These are phyloP conservation scores for Cuculus canorus DNA, from an alignment of 2,797 vertebrate species.

Conservation along the genomic window DNA sequence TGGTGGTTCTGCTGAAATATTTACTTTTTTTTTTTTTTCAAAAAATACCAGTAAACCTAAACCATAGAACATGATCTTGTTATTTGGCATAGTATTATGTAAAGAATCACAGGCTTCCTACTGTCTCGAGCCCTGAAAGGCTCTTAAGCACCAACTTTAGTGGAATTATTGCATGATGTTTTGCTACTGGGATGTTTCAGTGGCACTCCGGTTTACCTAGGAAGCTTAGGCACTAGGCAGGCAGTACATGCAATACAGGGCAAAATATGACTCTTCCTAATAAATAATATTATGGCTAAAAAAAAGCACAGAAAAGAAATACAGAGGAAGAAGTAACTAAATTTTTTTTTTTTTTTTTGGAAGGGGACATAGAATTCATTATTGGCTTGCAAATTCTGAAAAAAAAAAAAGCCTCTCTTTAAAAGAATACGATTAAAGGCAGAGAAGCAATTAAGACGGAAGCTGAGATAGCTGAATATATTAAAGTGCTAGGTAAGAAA, in stretches of 20 bases:
- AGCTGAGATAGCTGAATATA: not conserved
- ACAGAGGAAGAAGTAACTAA: not conserved
- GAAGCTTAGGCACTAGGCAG: not conserved
- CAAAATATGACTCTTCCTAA: not conserved
- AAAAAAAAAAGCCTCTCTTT: not conserved
- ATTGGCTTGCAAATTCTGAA: not conserved
- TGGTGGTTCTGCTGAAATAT: not conserved
- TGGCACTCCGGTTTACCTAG: not conserved
- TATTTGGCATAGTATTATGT: rapidly evolving
- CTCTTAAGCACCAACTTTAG: not conserved
- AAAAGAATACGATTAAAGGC: not conserved
- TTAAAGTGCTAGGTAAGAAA: not conserved
- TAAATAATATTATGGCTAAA: not conserved
- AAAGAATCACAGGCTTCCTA: not conserved
- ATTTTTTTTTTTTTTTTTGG: not conserved
- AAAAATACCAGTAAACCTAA: not conserved
- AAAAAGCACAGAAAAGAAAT: not conserved
- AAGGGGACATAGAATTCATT: not conserved
- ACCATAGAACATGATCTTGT: not conserved
- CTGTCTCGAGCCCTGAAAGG: not conserved
- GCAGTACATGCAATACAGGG: not conserved
- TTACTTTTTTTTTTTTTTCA: not conserved
- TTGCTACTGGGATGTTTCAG: not conserved
- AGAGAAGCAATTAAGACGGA: not conserved
- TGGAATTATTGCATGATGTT: not conserved